A percentile compares a stretch with the other conserved stretches of the same genome.
Conservation (phyloP, 2,888 invertebrate species). For the Leptinotarsa haldemani region DNA sequence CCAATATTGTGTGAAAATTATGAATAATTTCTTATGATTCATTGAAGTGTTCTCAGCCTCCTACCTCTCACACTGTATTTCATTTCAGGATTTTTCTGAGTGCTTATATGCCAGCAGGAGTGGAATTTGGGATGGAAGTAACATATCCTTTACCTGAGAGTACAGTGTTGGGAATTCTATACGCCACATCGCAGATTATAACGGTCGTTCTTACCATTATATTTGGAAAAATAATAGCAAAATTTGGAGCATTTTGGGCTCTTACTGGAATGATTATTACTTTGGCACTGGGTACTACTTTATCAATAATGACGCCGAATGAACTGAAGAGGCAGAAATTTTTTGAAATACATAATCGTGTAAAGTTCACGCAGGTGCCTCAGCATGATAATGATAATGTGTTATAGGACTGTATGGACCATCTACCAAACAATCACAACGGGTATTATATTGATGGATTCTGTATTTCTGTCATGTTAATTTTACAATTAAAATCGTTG, state of each 20-base stretch:
- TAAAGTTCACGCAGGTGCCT: no score
- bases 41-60: no score
- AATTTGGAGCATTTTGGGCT: slow-evolving; percentile 52
- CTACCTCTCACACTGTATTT: no score
- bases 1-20: no score
- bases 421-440: no score
- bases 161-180: slow-evolving; percentile 53
- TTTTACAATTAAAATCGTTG: no score
- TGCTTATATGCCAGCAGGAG: slow-evolving; percentile 55
- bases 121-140: slow-evolving; percentile 55
- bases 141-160: slow-evolving; percentile 55
- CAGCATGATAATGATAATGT: no score
- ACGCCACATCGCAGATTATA: slow-evolving; percentile 52
- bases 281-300: slow-evolving; percentile 46
- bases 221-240: slow-evolving; percentile 43
- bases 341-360: no score
- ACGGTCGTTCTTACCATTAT: slow-evolving; percentile 49
- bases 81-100: slow-evolving; percentile 53
- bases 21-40: no score
- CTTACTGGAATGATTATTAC: slow-evolving; percentile 41
- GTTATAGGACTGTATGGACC: no score
- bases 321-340: slow-evolving; percentile 48
- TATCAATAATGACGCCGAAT: slow-evolving; percentile 52
- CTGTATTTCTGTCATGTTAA: no score
- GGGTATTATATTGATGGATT: no score